Conservation (phyloP, 1,140 invertebrate genomes). For the Campoletis sonorensis region DNA sequence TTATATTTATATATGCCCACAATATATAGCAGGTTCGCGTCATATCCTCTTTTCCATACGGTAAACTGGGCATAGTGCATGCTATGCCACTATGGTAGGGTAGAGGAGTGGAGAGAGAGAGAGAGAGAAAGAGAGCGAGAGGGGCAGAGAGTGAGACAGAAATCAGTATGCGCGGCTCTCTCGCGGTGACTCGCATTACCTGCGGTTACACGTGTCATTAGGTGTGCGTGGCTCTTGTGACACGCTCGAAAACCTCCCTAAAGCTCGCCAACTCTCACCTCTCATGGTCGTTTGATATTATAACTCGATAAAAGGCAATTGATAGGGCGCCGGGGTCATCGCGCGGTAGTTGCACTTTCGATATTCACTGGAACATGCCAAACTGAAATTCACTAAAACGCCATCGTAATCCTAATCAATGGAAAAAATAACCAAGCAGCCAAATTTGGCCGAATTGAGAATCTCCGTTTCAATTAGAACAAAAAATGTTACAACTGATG, state of each 20-base stretch:
- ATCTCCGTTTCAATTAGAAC: not conserved
- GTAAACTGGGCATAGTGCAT: conserved; percentile 15
- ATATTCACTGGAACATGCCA: not conserved
- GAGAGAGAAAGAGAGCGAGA: not conserved
- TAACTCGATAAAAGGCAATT: conserved; percentile 67
- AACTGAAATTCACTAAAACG: not conserved
- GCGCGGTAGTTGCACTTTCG: conserved; percentile 16
- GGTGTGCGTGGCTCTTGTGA: conserved; percentile 59
- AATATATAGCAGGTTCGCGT: conserved; percentile 23
- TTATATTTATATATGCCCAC: not conserved
- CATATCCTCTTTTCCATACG: conserved; percentile 26
- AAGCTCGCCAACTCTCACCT: conserved; percentile 34
- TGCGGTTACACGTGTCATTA: conserved; percentile 73
- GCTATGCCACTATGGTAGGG: not conserved
- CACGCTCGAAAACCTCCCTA: conserved; percentile 44
- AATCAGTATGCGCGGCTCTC: conserved; percentile 44
- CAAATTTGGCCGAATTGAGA: no score
- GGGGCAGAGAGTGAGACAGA: not conserved
- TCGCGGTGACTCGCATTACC: conserved; percentile 66
- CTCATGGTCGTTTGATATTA: conserved; percentile 60
- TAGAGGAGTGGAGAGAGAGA: not conserved
- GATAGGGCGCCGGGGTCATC: conserved; percentile 53
- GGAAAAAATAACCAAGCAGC: not conserved
- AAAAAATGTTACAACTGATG: no score
- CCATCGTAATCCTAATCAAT: not conserved